Evolutionary conservation across 1,140 invertebrate genomes (phyloP), one percentile per base, ranked within the genome.

Genomic region (Calephelis virginiensis): DNA sequence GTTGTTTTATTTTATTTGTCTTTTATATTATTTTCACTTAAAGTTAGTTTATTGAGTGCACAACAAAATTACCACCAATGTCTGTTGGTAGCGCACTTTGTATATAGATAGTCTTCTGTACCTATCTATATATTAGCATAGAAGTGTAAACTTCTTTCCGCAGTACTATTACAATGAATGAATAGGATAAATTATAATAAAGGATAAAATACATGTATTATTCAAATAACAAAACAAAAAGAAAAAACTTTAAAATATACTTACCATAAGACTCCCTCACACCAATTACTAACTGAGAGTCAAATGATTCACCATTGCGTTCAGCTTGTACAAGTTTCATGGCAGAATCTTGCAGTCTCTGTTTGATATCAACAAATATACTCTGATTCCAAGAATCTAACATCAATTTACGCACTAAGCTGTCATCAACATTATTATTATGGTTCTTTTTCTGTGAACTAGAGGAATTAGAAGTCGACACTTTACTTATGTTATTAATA

Each of bases 271-370:
- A 98, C 93, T 99, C 97, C 76, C 97, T 92, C 45, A 99, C 97
- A 59, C 98, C 98, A 83, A 99, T 99, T 64, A 99, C 98, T 68
- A 99, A 93, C 82, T 98, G 97, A 11, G 98, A 98, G 92, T 99
- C 98, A 92, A 99, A 99, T 40, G 97, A 97, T 92, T 99, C 98
- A 10, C 98, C 98, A 92, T 99, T 98, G 74, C 98, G 93, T 91
- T 99, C 98, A 8, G 97, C 95, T 87, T 98, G 95, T 10, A 99
- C 97, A 70, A 99, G 93, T 91, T 98, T 98, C 98, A 99, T 99
- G 8, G 98, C 98, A 74, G 97, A 98, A 87, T 98, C 96, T 90
- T 99, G 98, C 45, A 99, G 92, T 70, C 96, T 94, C 81, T 98
- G 95, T 89, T 99, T 98, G 71, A 99, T 99, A 86, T 98, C 96